These are phyloP conservation scores for Marmota monax DNA, from an alignment of 2,113 vertebrate species.

Conservation along the genomic window DNA sequence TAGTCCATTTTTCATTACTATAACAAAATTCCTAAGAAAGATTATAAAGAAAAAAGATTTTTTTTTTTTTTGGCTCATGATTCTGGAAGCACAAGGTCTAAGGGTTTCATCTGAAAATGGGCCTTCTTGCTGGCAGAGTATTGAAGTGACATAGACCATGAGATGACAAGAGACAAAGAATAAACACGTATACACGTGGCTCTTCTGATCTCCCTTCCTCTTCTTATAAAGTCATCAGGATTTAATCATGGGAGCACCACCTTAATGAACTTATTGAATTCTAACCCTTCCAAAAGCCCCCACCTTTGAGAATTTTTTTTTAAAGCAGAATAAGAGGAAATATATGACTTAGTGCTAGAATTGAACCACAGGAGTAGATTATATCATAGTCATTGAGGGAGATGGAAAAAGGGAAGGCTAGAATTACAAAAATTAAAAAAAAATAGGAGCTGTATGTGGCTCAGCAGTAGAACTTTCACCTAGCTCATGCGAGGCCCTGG, in stretches of 20 bases:
- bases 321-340: not conserved
- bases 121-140: not conserved
- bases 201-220: not conserved
- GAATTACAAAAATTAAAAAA: not conserved
- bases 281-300: not conserved
- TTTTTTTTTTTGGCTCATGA: not conserved
- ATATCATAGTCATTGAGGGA: not conserved
- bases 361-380: not conserved
- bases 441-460: no score
- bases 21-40: not conserved
- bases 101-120: not conserved
- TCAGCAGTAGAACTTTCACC: no score
- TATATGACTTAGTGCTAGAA: not conserved
- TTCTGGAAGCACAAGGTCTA: not conserved
- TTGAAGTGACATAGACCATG: not conserved
- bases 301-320: not conserved
- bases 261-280: not conserved
- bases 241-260: not conserved
- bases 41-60: not conserved
- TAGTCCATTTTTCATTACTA: not conserved
- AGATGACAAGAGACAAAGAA: not conserved
- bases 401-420: not conserved
- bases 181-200: not conserved
- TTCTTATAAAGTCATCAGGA: not conserved
- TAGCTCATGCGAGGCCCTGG: no score